Base-by-base conservation (phyloP, 2,113 vertebrate genomes). In the Aptenodytes forsteri region DNA sequence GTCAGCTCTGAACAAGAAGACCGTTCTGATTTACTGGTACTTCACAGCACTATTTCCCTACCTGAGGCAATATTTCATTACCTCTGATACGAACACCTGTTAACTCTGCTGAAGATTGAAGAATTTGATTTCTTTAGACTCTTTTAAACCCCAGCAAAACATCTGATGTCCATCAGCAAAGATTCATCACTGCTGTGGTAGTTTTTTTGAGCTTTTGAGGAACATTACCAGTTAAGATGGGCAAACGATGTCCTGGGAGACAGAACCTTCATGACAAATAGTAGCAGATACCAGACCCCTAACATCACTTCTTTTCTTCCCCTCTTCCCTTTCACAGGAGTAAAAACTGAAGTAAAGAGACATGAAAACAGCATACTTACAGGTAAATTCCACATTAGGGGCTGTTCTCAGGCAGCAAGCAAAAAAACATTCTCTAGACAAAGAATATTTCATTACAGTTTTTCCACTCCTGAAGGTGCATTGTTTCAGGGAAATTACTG, bases 111-210 rank as follows among this genome's bases (percentile, higher is more conserved):
- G 78, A 91, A 95, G 87, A 91, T 42, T 84, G 58, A 91, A 89
- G 50, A 72, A 91, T 93, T 62, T 91, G 9, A 72, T 93, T 89
- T 90, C 54, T 84, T 66, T 85, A 59, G 71, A 70, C 29, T 83
- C 56, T 91, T 29, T 82, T 80, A 95, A 90, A 93, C 42, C 23
- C 27, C 47, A 83, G 42, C 70, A 90, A 91, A 97, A 88, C 59
- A 96, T 36, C 42, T 94, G 76, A 93, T 83, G 82, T 86, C 84
- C 82, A 91, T 88, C 87, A 95, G 32, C 50, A 67, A 89, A 91
- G 66, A 96, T 73, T 86, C 75, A 88, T 94, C 83, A 72, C 70
- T 83, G 10, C 22, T 67, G n/a, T 52, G 46, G 25, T 56, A 49
- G 15, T 2, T 67, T 66, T 89, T 93, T 46, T 52, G 9, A 77